Base-by-base conservation (phyloP, 92 coral and sea anemone genomes). In the Bergia sp. region DNA sequence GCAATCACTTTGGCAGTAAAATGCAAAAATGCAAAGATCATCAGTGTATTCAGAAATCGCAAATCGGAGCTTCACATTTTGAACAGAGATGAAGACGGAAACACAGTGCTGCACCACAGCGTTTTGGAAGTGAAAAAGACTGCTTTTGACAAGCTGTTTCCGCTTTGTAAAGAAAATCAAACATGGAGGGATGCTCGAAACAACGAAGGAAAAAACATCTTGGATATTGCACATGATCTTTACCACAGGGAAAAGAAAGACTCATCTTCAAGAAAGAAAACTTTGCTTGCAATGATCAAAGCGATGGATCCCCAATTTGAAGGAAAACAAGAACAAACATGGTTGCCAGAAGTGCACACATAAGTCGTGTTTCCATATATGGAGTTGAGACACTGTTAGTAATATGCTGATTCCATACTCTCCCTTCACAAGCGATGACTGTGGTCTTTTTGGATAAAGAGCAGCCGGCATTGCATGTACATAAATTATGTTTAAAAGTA, bases 81-180 rank as follows among this genome's bases (percentile, higher is more conserved):
- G 15, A 90, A 86, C 82, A 5, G 37, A 8, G 85, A 81, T 58
- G 50, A 61, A 66, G 79, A 90, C 12, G 88, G 90, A 38, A 90
- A 90, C 73, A 90, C 88, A 23, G 92, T 81, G 42, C 36, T 87
- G 79, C 92, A 90, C 80, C 90, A 90, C 81, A 57, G 75, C 20
- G 90, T 90, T 53, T 44, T 82, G 61, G 37, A 41, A 29, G 42
- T 75, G 15, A 53, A 76, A 1, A 90, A 87, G 65, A 42, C 37
- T 20, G 64, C 90, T 38, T 90, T 90, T 64, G 72, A 47, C 45
- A 75, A 81, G 41, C 36, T 90, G 57, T 87, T 90, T 11, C 73
- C 79, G 0, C 44, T 81, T 12, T 81, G 5, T 42, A 57, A 80
- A 55, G 37, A 80, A 44, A 79, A 65, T 36, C 36, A 1, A 47